Conservation (phyloP, 2,888 invertebrate genomes). For the Ischnura elegans region DNA sequence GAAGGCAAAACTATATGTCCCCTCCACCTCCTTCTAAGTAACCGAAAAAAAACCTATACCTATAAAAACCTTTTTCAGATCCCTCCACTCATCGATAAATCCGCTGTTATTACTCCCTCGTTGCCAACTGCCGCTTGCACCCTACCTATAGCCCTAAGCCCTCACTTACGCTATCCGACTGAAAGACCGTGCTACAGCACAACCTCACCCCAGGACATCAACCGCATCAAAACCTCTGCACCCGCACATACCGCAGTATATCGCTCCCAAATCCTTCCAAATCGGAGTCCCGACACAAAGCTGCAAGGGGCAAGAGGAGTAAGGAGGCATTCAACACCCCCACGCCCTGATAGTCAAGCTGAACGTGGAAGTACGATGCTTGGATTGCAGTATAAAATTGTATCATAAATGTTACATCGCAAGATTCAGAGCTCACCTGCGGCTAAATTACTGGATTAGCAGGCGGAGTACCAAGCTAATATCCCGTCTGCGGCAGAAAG, state of each 20-base stretch:
- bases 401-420: not conserved
- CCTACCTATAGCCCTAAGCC: conserved; percentile 13
- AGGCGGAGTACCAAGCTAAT: no score
- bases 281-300: conserved; percentile 17
- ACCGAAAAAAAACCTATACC: not conserved
- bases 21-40: not conserved
- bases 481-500: no score
- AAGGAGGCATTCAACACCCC: not conserved
- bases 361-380: no score
- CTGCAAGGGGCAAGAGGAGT: not conserved
- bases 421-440: no score
- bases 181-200: not conserved
- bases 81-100: not conserved
- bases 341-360: not conserved
- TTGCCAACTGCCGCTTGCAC: not conserved
- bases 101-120: not conserved
- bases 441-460: no score
- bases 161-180: not conserved
- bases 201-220: not conserved
- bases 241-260: not conserved
- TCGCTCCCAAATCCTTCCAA: not conserved
- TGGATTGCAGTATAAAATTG: not conserved
- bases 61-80: not conserved
- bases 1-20: not conserved
- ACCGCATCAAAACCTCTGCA: not conserved